A percentile compares a stretch with the other conserved stretches of the same genome.
Conservation (phyloP, 2,797 vertebrate species). For the Silurus lanzhouensis region DNA sequence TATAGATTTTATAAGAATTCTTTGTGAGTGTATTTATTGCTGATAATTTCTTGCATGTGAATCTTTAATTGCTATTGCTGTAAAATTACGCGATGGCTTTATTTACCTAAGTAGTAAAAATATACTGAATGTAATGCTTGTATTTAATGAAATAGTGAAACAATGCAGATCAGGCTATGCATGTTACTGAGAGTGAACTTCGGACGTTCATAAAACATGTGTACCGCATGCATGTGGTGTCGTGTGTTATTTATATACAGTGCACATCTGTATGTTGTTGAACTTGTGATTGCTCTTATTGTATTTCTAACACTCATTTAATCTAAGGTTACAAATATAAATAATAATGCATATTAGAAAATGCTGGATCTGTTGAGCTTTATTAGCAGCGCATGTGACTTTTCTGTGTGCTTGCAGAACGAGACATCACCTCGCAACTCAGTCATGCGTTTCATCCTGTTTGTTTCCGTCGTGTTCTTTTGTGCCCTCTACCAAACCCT, state of each 20-base stretch:
- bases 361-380: constrained; percentile 47
- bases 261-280: neutral
- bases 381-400: neutral
- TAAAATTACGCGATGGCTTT: neutral
- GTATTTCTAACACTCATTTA: neutral
- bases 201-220: neutral
- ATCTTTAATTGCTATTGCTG: neutral
- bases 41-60: neutral
- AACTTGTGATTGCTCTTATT: neutral
- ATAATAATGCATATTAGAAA: neutral
- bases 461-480: constrained; percentile 63
- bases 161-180: neutral
- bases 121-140: neutral
- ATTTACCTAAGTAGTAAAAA: neutral
- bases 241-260: neutral
- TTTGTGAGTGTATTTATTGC: neutral
- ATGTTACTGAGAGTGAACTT: neutral
- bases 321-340: neutral
- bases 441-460: constrained; percentile 66
- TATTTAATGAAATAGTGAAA: neutral
- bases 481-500: constrained; percentile 62
- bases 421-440: constrained; percentile 5
- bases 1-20: neutral
- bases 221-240: neutral
- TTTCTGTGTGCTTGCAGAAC: constrained; percentile 47